A percentile compares a stretch with the other conserved stretches of the same genome.
phyloP scores from a whole-genome alignment of 1,140 invertebrate genomes.

The Eumaeus atala region DNA sequence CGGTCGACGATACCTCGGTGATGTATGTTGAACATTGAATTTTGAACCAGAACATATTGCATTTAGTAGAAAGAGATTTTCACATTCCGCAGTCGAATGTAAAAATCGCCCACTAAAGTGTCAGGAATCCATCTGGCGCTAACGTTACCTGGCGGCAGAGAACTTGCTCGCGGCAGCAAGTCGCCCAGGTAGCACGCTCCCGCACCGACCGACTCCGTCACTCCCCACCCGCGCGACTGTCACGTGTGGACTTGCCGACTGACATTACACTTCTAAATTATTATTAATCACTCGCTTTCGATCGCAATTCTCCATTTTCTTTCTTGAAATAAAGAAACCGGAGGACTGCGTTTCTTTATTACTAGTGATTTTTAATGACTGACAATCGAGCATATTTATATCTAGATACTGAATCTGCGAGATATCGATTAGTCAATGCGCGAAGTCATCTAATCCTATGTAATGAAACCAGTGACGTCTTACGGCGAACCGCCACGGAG shows the following conservation, averaged over 20 bases:
- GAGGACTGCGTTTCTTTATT: no score
- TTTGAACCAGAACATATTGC: conserved; percentile 18
- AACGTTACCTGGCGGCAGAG: conserved; percentile 51
- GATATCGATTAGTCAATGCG: no score
- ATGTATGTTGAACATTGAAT: not conserved
- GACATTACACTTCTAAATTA: no score
- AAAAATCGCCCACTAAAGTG: conserved; percentile 69
- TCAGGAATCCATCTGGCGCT: conserved; percentile 48
- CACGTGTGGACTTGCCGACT: no score
- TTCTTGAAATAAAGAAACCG: no score
- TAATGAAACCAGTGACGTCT: no score
- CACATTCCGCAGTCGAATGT: conserved; percentile 56
- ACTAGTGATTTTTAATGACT: no score
- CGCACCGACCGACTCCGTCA: conserved; percentile 25
- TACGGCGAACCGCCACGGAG: not conserved
- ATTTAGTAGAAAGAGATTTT: conserved; percentile 70
- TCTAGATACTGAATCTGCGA: no score
- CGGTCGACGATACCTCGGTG: not conserved
- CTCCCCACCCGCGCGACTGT: not conserved
- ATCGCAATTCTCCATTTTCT: no score
- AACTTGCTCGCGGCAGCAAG: conserved; percentile 69
- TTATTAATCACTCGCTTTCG: no score
- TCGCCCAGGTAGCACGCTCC: conserved; percentile 58
- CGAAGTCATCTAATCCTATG: no score
- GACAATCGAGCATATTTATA: no score